A percentile compares a stretch with the other conserved stretches of the same genome.
phyloP scores from a whole-genome alignment of 2,113 vertebrate genomes.

The Steatornis caripensis region DNA sequence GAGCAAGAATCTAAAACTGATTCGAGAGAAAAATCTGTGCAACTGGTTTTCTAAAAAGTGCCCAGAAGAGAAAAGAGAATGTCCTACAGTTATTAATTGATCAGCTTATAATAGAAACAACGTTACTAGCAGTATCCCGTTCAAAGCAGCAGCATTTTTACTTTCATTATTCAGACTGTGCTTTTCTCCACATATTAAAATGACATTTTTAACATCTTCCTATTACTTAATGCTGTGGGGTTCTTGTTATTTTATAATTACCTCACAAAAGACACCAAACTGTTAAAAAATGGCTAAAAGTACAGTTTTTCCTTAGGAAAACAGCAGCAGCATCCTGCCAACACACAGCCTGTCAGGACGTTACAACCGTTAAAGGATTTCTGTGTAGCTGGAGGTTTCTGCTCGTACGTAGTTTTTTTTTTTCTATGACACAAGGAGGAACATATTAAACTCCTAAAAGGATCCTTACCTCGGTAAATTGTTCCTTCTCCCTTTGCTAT shows the following conservation, averaged over 20 bases:
- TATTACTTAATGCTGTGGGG: neutral
- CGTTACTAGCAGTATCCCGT: neutral
- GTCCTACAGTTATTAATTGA: neutral
- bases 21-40: neutral
- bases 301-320: slow-evolving; percentile 5
- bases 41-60: no score
- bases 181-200: neutral
- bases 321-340: neutral
- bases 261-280: neutral
- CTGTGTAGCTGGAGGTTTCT: neutral
- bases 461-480: neutral
- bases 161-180: neutral
- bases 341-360: neutral
- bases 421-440: neutral
- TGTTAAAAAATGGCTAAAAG: neutral
- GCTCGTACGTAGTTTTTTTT: neutral
- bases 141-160: slow-evolving; percentile 4
- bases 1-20: neutral
- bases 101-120: neutral
- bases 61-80: no score
- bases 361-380: neutral
- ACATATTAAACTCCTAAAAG: neutral
- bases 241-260: slow-evolving; percentile 34
- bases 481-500: neutral
- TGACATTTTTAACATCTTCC: slow-evolving; percentile 10